Evolutionary conservation across 2,888 invertebrate species (phyloP).

Genomic region (Watsonalla cultraria): DNA sequence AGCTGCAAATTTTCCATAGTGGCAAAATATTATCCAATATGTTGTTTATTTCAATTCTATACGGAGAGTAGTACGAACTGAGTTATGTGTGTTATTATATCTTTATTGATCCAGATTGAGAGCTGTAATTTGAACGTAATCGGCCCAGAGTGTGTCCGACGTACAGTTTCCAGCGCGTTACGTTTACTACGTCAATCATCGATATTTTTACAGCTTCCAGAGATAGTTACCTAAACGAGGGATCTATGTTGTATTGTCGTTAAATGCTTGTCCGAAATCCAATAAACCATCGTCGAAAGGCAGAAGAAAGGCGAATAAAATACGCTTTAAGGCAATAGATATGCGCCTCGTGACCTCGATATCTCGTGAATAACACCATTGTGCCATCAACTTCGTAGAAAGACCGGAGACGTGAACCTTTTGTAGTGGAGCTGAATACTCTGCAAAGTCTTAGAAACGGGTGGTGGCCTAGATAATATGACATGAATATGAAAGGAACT

Average conservation of each 20-base stretch:
- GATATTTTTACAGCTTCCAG: constrained; percentile 43
- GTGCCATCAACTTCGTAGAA: neutral
- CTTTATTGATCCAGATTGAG: constrained; percentile 38
- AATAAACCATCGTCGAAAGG: constrained; percentile 11
- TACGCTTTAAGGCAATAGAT: constrained; percentile 9
- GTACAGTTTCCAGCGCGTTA: constrained; percentile 26
- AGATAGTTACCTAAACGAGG: constrained; percentile 15
- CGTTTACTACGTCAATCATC: constrained; percentile 43
- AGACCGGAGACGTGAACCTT: constrained; percentile 4
- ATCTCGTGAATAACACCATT: constrained; percentile 6
- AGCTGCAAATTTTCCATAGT: constrained; percentile 9
- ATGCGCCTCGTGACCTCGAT: constrained; percentile 4
- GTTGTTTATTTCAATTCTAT: constrained; percentile 23
- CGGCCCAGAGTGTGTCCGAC: constrained; percentile 26
- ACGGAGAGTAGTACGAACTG: constrained; percentile 13
- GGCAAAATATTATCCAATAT: constrained; percentile 19
- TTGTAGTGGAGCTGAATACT: constrained; percentile 8
- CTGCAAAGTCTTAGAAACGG: constrained; percentile 14
- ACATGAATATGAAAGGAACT: constrained; percentile 21
- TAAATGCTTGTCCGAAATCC: constrained; percentile 8
- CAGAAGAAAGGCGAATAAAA: constrained; percentile 14
- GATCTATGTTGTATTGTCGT: constrained; percentile 13
- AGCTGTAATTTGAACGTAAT: constrained; percentile 31
- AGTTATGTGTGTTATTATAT: constrained; percentile 30
- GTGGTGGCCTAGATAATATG: constrained; percentile 18